phyloP scores from a whole-genome alignment of 2,113 vertebrate species.

The Elachura formosa region DNA sequence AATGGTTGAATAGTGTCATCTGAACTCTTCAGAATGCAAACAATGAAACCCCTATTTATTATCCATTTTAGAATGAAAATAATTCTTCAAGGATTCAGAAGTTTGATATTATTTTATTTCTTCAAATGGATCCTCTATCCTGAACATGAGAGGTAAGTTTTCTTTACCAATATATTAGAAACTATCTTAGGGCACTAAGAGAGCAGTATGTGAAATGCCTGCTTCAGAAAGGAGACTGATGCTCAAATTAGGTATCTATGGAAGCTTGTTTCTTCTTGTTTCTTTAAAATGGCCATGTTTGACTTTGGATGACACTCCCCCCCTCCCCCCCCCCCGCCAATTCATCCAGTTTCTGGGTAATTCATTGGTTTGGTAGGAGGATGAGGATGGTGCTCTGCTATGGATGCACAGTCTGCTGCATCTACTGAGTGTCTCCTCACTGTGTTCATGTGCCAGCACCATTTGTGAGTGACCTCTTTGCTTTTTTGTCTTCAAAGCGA shows the following conservation, averaged over 20 bases:
- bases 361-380: not conserved
- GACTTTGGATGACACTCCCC: not conserved
- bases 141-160: not conserved
- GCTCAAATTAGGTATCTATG: not conserved
- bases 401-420: not conserved
- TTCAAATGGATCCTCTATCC: not conserved
- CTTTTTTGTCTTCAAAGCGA: not conserved
- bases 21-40: not conserved
- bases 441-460: not conserved
- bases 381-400: not conserved
- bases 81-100: not conserved
- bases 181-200: not conserved
- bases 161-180: not conserved
- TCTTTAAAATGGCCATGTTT: not conserved
- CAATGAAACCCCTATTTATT: not conserved
- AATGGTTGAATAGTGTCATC: not conserved
- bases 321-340: no score
- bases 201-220: not conserved
- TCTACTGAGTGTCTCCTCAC: not conserved
- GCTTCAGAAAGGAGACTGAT: not conserved
- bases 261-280: not conserved
- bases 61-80: not conserved
- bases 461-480: not conserved
- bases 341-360: not conserved
- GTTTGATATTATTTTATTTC: not conserved